Conservation (phyloP, 2,113 vertebrate species). For the Paradisaea rubra region DNA sequence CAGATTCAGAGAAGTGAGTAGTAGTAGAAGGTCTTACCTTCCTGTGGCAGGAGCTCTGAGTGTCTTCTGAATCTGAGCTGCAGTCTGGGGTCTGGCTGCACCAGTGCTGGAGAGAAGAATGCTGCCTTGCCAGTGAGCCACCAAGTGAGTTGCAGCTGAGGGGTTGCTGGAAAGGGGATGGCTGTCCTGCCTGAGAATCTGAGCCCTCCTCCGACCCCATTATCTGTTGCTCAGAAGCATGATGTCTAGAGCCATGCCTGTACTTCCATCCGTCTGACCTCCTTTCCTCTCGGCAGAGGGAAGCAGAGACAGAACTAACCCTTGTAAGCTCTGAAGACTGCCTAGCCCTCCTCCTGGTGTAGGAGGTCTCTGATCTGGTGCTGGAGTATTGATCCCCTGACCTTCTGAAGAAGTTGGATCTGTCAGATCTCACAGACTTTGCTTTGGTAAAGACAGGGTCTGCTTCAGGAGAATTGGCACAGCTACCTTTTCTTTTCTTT, state of each 20-base stretch:
- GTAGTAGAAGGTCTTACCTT: conserved; percentile 51
- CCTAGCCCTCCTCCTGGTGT: conserved; percentile 44
- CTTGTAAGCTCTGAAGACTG: conserved; percentile 38
- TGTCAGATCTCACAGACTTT: conserved; percentile 61
- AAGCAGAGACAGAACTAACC: conserved; percentile 48
- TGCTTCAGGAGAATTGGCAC: conserved; percentile 56
- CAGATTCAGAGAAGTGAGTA: conserved; percentile 30
- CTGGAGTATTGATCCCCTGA: conserved; percentile 51
- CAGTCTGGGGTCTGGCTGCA: conserved; percentile 13
- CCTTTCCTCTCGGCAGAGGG: conserved; percentile 18
- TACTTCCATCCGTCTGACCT: conserved; percentile 25
- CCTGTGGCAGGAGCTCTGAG: conserved; percentile 15
- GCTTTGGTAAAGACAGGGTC: conserved; percentile 55
- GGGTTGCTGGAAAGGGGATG: conserved; percentile 2
- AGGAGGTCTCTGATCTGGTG: conserved; percentile 55
- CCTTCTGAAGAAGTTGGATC: conserved; percentile 49
- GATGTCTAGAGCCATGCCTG: conserved; percentile 53
- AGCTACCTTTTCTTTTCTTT: conserved; percentile 62
- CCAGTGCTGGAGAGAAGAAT: conserved; percentile 11
- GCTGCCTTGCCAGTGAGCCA: conserved; percentile 29
- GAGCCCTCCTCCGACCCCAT: conserved; percentile 37
- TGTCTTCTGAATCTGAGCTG: conserved; percentile 60
- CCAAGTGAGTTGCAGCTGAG: not conserved
- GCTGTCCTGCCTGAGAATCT: conserved; percentile 59
- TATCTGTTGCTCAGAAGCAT: conserved; percentile 6